Conservation (phyloP, 1,140 invertebrate species). For the Tenebrio molitor region DNA sequence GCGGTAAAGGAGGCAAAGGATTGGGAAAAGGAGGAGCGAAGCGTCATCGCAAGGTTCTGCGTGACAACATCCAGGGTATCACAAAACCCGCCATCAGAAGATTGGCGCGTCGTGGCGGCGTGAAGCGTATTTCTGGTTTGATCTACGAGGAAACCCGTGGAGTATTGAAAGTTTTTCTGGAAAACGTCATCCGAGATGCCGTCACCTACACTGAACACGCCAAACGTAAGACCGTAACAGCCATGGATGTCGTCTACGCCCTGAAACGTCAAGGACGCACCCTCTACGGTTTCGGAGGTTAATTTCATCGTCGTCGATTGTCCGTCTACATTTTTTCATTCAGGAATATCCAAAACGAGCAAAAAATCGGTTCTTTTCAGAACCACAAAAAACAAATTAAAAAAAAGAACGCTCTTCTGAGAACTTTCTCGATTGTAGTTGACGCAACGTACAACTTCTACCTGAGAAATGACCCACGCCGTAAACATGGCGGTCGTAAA, state of each 20-base stretch:
- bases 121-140: constrained; percentile 80
- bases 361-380: too few relatives aligned
- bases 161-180: constrained; percentile 82
- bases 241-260: constrained; percentile 91
- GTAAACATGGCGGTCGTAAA: too few relatives aligned
- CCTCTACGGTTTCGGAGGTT: constrained; percentile 76
- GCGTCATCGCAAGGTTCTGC: constrained; percentile 76
- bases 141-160: constrained; percentile 81
- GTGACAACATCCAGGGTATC: constrained; percentile 78
- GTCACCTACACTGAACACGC: constrained; percentile 89
- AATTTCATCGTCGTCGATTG: too few relatives aligned
- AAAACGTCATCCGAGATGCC: constrained; percentile 86
- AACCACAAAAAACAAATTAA: too few relatives aligned
- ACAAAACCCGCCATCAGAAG: constrained; percentile 70
- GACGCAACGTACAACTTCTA: too few relatives aligned
- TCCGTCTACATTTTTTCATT: too few relatives aligned
- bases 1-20: constrained; percentile 78
- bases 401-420: too few relatives aligned
- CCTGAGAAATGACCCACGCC: too few relatives aligned
- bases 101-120: constrained; percentile 78
- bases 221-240: constrained; percentile 86
- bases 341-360: too few relatives aligned
- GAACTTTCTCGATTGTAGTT: too few relatives aligned
- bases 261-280: constrained; percentile 85
- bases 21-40: constrained; percentile 79